Evolutionary conservation across 1,140 invertebrate genomes (phyloP).

Genomic region (Euura saliciscinereae): DNA sequence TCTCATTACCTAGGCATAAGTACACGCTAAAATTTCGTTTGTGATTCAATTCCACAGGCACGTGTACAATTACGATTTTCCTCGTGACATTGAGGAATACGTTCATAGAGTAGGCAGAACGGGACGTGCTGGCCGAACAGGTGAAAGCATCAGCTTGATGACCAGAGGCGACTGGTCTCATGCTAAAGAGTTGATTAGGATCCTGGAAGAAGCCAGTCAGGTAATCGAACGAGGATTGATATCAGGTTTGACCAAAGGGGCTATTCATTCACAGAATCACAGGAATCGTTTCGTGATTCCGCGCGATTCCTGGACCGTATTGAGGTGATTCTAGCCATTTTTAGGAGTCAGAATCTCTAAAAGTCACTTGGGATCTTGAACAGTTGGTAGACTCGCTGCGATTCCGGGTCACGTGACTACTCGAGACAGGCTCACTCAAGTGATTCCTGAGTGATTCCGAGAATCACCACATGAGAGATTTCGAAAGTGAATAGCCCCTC

Average conservation of each 20-base stretch:
- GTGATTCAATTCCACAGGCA: constrained; percentile 57
- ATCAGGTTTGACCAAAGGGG: neutral
- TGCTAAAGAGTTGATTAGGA: constrained; percentile 81
- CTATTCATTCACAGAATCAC: no score
- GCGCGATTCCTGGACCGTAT: no score
- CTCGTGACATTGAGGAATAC: constrained; percentile 89
- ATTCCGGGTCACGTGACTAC: no score
- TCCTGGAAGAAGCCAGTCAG: constrained; percentile 78
- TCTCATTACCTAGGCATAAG: neutral
- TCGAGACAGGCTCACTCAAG: no score
- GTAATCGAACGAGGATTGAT: constrained; percentile 39
- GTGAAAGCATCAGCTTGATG: constrained; percentile 81
- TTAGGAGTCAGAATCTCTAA: no score
- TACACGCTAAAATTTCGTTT: constrained; percentile 16
- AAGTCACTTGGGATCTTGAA: no score
- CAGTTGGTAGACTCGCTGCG: no score
- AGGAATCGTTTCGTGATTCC: no score
- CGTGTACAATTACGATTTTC: constrained; percentile 90
- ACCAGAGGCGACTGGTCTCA: constrained; percentile 81
- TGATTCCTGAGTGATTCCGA: no score
- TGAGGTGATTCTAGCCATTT: no score
- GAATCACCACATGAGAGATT: no score
- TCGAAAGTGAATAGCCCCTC: no score
- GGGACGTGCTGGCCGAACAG: constrained; percentile 83
- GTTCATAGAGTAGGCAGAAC: constrained; percentile 89